Conservation (phyloP, 2,888 invertebrate genomes). For the Syrphus vitripennis region DNA sequence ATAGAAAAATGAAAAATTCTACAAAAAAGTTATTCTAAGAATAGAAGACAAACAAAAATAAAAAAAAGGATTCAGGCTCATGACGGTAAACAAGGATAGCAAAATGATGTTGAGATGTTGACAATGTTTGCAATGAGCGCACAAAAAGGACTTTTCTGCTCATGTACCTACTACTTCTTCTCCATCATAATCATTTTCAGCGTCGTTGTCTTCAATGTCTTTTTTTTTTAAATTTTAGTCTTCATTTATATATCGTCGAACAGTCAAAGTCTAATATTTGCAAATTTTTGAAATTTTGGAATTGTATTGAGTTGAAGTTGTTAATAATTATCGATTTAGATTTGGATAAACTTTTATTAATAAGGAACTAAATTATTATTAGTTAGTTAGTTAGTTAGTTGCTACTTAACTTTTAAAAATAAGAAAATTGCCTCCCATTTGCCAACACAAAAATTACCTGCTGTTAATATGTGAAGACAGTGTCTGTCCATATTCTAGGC, state of each 20-base stretch:
- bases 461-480: no score
- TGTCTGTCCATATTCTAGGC: no score
- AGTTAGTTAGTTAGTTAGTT: no score
- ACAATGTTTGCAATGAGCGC: slow-evolving; percentile 63
- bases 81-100: slow-evolving; percentile 50
- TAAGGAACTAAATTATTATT: no score
- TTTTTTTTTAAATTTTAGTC: not conserved
- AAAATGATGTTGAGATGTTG: slow-evolving; percentile 58
- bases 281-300: not conserved
- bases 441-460: no score
- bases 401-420: no score
- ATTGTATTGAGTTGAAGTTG: no score
- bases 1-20: slow-evolving; percentile 2
- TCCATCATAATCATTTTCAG: not conserved
- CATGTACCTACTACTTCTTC: not conserved
- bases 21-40: slow-evolving; percentile 51
- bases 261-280: not conserved
- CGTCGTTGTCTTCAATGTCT: slow-evolving; percentile 9
- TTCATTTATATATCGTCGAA: not conserved
- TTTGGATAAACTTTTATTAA: no score
- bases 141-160: slow-evolving; percentile 49
- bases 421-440: no score
- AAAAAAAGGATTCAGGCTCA: slow-evolving; percentile 31
- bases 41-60: not conserved
- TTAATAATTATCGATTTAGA: no score